Conservation (phyloP, 2,113 vertebrate genomes). For the Pachycephala philippinensis region DNA sequence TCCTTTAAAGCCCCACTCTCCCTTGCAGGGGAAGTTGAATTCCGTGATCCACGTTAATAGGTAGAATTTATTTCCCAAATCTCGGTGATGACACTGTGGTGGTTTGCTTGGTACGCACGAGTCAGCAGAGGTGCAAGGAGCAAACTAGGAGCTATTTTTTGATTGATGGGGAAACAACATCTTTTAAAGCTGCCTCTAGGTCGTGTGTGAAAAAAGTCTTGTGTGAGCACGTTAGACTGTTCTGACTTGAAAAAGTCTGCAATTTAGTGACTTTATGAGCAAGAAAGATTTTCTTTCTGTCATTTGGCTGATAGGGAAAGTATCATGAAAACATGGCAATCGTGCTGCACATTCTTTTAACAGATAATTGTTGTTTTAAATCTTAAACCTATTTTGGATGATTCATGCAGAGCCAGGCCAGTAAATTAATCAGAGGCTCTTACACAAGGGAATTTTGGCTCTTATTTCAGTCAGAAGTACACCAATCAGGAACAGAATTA, state of each 20-base stretch:
- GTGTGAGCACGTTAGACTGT: neutral
- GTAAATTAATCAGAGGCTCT: neutral
- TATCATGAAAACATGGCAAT: neutral
- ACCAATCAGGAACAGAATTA: neutral
- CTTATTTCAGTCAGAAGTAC: neutral
- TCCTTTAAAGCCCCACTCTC: neutral
- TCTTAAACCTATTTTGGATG: neutral
- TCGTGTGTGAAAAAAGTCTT: neutral
- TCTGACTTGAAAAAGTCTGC: neutral
- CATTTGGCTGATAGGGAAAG: neutral
- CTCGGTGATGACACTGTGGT: fast-evolving
- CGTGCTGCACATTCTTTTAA: neutral
- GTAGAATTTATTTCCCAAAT: neutral
- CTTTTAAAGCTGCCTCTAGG: neutral
- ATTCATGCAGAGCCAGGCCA: neutral
- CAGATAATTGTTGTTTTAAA: neutral
- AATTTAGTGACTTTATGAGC: neutral
- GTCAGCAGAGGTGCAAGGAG: neutral
- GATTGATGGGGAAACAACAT: neutral
- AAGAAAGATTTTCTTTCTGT: neutral
- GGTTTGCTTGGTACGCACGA: neutral
- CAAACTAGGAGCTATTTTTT: neutral
- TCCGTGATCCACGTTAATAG: neutral
- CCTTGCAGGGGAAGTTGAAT: neutral
- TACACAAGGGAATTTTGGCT: neutral